phyloP scores from a whole-genome alignment of 2,888 invertebrate species.

The Diarsia mendica region DNA sequence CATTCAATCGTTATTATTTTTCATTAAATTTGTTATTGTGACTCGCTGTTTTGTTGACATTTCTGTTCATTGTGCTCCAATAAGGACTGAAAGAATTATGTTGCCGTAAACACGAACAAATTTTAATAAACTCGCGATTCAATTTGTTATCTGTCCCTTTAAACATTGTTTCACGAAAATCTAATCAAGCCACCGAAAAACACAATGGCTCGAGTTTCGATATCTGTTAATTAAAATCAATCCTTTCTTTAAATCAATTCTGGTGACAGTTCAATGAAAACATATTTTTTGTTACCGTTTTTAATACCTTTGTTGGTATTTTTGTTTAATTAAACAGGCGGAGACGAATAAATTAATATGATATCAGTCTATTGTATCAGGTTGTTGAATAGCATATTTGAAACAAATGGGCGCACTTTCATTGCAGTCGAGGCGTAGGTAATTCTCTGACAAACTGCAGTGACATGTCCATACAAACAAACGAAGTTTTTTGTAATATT shows the following conservation, averaged over 20 bases:
- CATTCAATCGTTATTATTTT: slow-evolving; percentile 58
- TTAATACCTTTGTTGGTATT: slow-evolving; percentile 16
- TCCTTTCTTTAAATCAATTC: slow-evolving; percentile 77
- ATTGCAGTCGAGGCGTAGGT: background rate
- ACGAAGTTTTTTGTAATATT: background rate
- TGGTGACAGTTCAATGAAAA: slow-evolving; percentile 65
- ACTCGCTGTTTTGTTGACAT: slow-evolving; percentile 60
- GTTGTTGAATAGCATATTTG: background rate
- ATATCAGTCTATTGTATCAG: background rate
- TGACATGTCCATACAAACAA: background rate
- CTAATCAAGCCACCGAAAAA: slow-evolving; percentile 84
- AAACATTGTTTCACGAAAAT: slow-evolving; percentile 85
- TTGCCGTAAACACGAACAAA: slow-evolving; percentile 75
- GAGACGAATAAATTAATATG: background rate
- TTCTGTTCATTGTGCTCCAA: slow-evolving; percentile 59
- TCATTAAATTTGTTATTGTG: slow-evolving; percentile 57
- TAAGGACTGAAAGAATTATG: slow-evolving; percentile 73
- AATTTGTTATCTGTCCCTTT: slow-evolving; percentile 85
- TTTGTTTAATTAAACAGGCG: slow-evolving; percentile 13
- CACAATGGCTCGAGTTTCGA: slow-evolving; percentile 82
- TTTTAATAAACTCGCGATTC: slow-evolving; percentile 81
- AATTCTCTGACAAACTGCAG: background rate
- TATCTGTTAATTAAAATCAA: slow-evolving; percentile 88
- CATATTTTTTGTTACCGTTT: slow-evolving; percentile 51
- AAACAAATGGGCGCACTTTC: too few species aligned